Evolutionary conservation across 2,113 vertebrate genomes (phyloP).

Genomic region (Alligator sinensis): DNA sequence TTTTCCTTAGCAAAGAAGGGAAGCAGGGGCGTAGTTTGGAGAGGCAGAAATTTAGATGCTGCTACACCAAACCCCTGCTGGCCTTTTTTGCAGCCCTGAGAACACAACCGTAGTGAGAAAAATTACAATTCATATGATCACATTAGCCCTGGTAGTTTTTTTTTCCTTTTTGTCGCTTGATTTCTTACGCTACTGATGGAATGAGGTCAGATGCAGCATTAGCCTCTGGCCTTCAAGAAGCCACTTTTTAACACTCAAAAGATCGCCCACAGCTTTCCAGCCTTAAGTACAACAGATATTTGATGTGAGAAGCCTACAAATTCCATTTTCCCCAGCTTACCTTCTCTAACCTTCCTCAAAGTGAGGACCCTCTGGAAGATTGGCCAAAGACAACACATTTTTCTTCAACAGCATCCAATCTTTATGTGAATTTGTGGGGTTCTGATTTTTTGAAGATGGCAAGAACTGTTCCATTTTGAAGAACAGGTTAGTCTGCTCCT

Average conservation of each 20-base stretch:
- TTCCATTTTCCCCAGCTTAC: fast-evolving
- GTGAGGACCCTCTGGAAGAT: background rate
- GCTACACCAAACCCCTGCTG: constrained; percentile 45
- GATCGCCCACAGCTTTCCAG: background rate
- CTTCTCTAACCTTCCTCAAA: background rate
- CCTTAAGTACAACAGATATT: background rate
- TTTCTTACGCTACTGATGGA: background rate
- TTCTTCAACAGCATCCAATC: background rate
- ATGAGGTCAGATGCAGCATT: background rate
- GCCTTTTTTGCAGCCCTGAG: background rate
- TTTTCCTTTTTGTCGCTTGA: background rate
- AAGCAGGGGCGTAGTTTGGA: constrained; percentile 33
- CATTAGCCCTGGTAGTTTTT: background rate
- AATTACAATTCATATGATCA: background rate
- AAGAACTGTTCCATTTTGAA: background rate
- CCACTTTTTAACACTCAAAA: background rate
- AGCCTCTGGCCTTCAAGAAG: background rate
- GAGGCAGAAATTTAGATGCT: constrained; percentile 23
- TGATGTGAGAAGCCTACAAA: background rate
- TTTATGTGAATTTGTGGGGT: background rate
- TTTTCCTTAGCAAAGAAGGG: background rate
- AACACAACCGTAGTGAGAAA: background rate
- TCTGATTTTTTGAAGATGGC: background rate
- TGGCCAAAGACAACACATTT: background rate
- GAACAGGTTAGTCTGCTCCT: background rate